These are phyloP conservation scores for Andrena dorsata DNA, from an alignment of 2,888 invertebrate species.

Conservation along the genomic window DNA sequence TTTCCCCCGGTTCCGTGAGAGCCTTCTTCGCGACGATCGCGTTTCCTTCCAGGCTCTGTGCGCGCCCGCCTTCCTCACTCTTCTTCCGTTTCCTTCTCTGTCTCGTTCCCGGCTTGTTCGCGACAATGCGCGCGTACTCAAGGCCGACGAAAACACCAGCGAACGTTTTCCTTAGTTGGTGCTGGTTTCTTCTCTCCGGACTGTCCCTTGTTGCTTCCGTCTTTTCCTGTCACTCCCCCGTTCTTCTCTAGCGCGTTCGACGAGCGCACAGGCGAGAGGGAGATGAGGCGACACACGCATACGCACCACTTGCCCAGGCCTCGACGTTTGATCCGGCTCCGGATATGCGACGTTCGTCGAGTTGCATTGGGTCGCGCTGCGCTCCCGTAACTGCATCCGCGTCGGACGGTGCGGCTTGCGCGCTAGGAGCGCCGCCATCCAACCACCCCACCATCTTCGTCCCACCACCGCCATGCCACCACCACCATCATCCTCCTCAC, in stretches of 20 bases:
- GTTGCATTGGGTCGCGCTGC: slow-evolving; percentile 85
- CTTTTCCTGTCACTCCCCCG: slow-evolving; percentile 58
- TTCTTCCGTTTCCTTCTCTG: slow-evolving; percentile 32
- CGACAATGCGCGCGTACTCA: slow-evolving; percentile 25
- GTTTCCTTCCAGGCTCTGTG: slow-evolving; percentile 8
- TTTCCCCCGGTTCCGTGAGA: background rate
- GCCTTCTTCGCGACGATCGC: slow-evolving; percentile 18
- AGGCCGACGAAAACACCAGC: slow-evolving; percentile 30
- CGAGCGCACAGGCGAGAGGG: slow-evolving; percentile 64
- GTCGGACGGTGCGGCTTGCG: slow-evolving; percentile 83
- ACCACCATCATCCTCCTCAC: slow-evolving; percentile 48
- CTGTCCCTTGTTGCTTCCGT: slow-evolving; percentile 16
- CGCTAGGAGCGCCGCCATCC: slow-evolving; percentile 84
- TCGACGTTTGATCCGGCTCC: slow-evolving; percentile 77
- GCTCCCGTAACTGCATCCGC: slow-evolving; percentile 85
- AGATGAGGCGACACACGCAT: slow-evolving; percentile 71
- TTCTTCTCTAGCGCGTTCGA: slow-evolving; percentile 59
- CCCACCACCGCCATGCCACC: slow-evolving; percentile 61
- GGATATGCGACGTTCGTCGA: slow-evolving; percentile 79
- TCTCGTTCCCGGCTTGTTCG: slow-evolving; percentile 2
- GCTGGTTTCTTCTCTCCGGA: background rate
- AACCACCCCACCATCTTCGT: slow-evolving; percentile 76
- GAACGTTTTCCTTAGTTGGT: background rate
- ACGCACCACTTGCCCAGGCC: slow-evolving; percentile 73
- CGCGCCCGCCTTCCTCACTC: slow-evolving; percentile 31